phyloP scores from a whole-genome alignment of 2,888 invertebrate species.

The Alcis repandata region DNA sequence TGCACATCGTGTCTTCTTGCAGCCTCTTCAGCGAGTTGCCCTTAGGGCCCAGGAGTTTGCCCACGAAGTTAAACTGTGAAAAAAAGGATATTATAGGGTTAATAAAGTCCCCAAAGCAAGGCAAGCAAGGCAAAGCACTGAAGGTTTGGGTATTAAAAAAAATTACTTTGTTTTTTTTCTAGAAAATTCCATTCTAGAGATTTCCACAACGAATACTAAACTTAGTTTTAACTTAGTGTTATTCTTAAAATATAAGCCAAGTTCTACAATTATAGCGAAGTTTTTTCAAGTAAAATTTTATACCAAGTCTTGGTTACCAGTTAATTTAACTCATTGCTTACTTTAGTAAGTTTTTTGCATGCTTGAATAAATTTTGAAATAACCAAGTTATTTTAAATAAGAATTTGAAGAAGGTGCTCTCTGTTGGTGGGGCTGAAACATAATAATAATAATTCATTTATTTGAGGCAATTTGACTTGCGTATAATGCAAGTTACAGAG shows the following conservation, averaged over 20 bases:
- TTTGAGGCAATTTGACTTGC: too few species aligned
- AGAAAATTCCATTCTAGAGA: too few species aligned
- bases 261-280: not conserved
- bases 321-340: not conserved
- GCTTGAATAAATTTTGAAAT: not conserved
- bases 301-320: not conserved
- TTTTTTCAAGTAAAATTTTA: not conserved
- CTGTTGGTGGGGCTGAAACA: not conserved
- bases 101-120: too few species aligned
- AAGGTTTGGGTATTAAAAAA: too few species aligned
- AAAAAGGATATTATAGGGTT: too few species aligned
- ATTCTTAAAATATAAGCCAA: conserved; percentile 1
- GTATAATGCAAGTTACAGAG: too few species aligned
- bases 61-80: conserved; percentile 96
- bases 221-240: not conserved
- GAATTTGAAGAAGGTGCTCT: not conserved
- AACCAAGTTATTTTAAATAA: not conserved
- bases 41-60: conserved; percentile 96
- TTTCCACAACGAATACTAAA: not conserved
- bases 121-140: too few species aligned
- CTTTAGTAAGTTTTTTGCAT: not conserved
- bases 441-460: not conserved
- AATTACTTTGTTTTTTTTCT: too few species aligned
- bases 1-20: conserved; percentile 98
- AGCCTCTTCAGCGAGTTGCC: conserved; percentile 96